A percentile compares a stretch with the other conserved stretches of the same genome.
These are phyloP conservation scores for Calonectris borealis DNA, from an alignment of 2,113 vertebrate genomes.

Conservation along the genomic window DNA sequence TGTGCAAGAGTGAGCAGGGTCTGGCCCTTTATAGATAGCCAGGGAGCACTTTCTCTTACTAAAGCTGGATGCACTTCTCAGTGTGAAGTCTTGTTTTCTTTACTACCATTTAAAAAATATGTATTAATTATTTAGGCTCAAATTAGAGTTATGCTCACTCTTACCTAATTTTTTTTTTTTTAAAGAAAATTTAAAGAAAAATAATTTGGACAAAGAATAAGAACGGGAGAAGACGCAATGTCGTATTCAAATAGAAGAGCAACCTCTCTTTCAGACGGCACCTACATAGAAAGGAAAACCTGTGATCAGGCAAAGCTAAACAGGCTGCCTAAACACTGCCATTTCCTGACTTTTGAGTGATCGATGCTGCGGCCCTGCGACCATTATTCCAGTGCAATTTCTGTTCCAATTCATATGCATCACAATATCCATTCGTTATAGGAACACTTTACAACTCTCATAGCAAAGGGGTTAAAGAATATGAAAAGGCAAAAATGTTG, in stretches of 20 bases:
- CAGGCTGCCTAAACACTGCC: not conserved
- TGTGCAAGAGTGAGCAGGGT: not conserved
- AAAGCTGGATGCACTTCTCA: not conserved
- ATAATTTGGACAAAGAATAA: not conserved
- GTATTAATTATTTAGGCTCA: not conserved
- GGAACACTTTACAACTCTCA: not conserved
- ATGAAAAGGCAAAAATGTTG: not conserved
- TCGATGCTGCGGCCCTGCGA: not conserved
- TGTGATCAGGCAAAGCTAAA: not conserved
- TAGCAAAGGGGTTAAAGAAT: slow-evolving; percentile 18
- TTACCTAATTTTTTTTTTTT: not conserved
- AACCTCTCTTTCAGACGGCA: not conserved
- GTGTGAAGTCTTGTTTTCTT: not conserved
- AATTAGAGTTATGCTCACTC: not conserved
- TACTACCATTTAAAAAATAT: not conserved
- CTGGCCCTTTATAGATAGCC: not conserved
- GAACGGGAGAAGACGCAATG: not conserved
- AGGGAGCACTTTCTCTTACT: not conserved
- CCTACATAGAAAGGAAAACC: not conserved
- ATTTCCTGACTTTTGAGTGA: not conserved
- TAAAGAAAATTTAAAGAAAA: not conserved
- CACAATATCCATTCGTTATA: not conserved
- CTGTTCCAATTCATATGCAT: not conserved
- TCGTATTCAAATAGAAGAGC: not conserved
- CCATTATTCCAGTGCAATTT: not conserved